These are phyloP conservation scores for Rhynchomys soricoides DNA, from an alignment of 2,113 vertebrate genomes.

Conservation along the genomic window DNA sequence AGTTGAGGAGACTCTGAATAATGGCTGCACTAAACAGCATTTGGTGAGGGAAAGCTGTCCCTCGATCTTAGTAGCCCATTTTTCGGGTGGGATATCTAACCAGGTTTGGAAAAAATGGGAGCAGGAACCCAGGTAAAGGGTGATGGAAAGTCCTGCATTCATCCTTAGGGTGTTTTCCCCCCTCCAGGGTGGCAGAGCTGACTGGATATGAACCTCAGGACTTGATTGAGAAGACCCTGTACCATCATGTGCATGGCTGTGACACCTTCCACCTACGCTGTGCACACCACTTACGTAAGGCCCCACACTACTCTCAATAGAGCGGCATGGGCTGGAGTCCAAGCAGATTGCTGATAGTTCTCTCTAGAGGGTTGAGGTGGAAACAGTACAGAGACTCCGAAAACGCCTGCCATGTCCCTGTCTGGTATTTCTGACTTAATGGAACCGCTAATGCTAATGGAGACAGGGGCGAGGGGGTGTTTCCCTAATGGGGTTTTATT, in stretches of 20 bases:
- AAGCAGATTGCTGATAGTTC: no score
- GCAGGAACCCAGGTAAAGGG: not conserved
- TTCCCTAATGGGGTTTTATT: not conserved
- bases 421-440: not conserved
- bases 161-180: not conserved
- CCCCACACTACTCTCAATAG: slow-evolving; percentile 14
- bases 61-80: not conserved
- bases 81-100: not conserved
- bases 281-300: slow-evolving; percentile 97
- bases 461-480: not conserved
- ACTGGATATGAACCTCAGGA: slow-evolving; percentile 99
- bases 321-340: not conserved
- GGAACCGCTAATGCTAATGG: rapidly evolving
- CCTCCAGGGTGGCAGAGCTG: slow-evolving; percentile 94
- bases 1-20: not conserved
- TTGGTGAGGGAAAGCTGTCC: not conserved
- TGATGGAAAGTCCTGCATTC: not conserved
- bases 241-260: slow-evolving; percentile 98
- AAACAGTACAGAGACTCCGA: not conserved
- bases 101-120: not conserved
- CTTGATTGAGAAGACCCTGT: slow-evolving; percentile 98
- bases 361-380: not conserved
- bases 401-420: not conserved
- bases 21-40: rapidly evolving
- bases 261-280: slow-evolving; percentile 98